Evolutionary conservation across 2,888 invertebrate genomes (phyloP).

Genomic region (Aleiodes leptofemur): DNA sequence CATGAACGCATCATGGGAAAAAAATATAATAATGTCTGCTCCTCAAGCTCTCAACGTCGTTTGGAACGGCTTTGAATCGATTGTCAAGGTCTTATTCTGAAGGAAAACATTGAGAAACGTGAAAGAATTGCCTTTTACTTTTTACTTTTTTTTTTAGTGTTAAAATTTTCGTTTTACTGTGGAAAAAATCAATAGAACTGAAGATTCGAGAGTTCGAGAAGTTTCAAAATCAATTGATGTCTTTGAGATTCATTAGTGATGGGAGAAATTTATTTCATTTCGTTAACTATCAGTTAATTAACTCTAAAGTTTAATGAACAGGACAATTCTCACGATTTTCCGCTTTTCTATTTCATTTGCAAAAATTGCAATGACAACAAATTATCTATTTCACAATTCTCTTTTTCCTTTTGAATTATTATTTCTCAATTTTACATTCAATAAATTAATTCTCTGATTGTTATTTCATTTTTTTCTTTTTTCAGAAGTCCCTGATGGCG

Average conservation of each 20-base stretch:
- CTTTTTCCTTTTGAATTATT: too few relatives aligned
- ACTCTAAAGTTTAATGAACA: too few relatives aligned
- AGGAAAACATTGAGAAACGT: slow-evolving; percentile 16
- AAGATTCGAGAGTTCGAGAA: too few relatives aligned
- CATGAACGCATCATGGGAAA: slow-evolving; percentile 53
- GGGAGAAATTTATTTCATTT: too few relatives aligned
- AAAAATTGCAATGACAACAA: too few relatives aligned
- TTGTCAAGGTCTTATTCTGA: slow-evolving; percentile 53
- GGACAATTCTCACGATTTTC: too few relatives aligned
- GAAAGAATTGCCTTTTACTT: background rate
- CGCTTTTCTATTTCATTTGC: too few relatives aligned
- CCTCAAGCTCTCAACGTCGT: slow-evolving; percentile 23
- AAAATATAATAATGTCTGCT: slow-evolving; percentile 29
- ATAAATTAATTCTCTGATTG: background rate
- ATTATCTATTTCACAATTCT: too few relatives aligned
- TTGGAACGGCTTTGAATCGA: slow-evolving; percentile 24
- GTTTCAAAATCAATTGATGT: too few relatives aligned
- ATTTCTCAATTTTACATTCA: too few relatives aligned
- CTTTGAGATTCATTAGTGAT: too few relatives aligned
- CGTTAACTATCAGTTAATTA: too few relatives aligned
- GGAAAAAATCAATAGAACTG: background rate
- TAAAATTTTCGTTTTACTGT: background rate
- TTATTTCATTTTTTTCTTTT: background rate
- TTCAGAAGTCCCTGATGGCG: slow-evolving; percentile 59
- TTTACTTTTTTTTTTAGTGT: background rate